phyloP scores from a whole-genome alignment of 2,888 invertebrate species.

The Muschampia plurimacula region DNA sequence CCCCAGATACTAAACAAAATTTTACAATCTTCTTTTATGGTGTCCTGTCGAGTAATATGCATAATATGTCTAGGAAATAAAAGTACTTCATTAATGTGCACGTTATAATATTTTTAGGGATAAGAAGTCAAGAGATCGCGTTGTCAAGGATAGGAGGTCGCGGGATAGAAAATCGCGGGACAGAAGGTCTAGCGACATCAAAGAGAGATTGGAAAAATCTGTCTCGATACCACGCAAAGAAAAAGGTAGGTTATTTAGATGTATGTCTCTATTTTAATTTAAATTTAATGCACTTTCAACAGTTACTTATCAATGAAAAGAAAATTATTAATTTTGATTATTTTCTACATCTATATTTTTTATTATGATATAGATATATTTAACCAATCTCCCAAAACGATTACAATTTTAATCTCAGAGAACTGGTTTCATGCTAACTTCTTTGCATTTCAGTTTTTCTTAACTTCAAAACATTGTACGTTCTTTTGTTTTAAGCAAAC shows the following conservation, averaged over 20 bases:
- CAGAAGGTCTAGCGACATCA: constrained; percentile 75
- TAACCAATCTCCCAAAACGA: too few relatives aligned
- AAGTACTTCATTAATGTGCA: background rate
- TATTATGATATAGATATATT: too few relatives aligned
- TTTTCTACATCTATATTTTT: too few relatives aligned
- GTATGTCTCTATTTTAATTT: background rate
- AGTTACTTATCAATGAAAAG: too few relatives aligned
- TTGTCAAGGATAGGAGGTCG: constrained; percentile 67
- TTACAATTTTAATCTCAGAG: too few relatives aligned
- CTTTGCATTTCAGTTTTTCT: too few relatives aligned
- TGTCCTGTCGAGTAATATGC: background rate
- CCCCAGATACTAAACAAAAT: too few relatives aligned
- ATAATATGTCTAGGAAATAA: too few relatives aligned
- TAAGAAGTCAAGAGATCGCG: constrained; percentile 77
- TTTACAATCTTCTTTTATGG: too few relatives aligned
- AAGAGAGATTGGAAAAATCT: constrained; percentile 79
- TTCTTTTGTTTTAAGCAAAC: too few relatives aligned
- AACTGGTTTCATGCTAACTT: too few relatives aligned
- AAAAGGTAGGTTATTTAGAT: constrained; percentile 41
- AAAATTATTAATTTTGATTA: background rate
- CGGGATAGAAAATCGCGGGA: constrained; percentile 82
- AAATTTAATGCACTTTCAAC: background rate
- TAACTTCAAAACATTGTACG: too few relatives aligned
- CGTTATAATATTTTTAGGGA: constrained; percentile 57
- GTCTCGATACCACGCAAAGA: constrained; percentile 81